These are phyloP conservation scores for Falco novaeseelandiae DNA, from an alignment of 2,797 vertebrate species.

Conservation along the genomic window DNA sequence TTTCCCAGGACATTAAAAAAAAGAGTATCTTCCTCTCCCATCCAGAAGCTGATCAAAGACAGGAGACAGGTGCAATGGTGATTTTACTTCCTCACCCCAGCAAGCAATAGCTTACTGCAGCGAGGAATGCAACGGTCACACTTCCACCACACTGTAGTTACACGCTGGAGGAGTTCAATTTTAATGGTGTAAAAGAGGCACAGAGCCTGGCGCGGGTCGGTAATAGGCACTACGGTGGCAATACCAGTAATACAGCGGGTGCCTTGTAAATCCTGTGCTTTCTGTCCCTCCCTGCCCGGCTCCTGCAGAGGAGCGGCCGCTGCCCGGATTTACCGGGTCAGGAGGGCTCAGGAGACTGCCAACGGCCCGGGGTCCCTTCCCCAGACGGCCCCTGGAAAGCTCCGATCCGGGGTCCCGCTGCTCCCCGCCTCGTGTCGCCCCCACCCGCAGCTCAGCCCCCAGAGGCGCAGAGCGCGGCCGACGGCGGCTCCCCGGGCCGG, in stretches of 20 bases:
- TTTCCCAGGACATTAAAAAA: neutral
- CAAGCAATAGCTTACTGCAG: neutral
- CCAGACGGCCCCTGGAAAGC: neutral
- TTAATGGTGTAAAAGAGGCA: too few relatives aligned
- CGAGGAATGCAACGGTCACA: fast-evolving
- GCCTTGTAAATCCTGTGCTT: neutral
- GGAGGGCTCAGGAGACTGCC: neutral
- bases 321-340: fast-evolving
- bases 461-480: neutral
- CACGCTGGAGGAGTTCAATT: fast-evolving
- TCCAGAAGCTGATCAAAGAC: neutral
- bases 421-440: too few relatives aligned
- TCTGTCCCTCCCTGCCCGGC: too few relatives aligned
- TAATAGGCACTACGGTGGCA: too few relatives aligned
- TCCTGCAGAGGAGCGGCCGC: fast-evolving
- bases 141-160: too few relatives aligned
- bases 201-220: fast-evolving
- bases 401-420: fast-evolving
- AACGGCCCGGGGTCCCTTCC: fast-evolving
- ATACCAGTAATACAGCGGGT: fast-evolving
- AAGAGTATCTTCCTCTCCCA: neutral
- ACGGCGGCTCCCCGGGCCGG: neutral
- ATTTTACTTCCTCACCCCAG: fast-evolving
- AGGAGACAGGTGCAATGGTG: too few relatives aligned
- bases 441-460: neutral